Evolutionary conservation across 2,113 vertebrate species (phyloP), one percentile per base, ranked within the genome.

Genomic region (Monarcha castaneiventris): DNA sequence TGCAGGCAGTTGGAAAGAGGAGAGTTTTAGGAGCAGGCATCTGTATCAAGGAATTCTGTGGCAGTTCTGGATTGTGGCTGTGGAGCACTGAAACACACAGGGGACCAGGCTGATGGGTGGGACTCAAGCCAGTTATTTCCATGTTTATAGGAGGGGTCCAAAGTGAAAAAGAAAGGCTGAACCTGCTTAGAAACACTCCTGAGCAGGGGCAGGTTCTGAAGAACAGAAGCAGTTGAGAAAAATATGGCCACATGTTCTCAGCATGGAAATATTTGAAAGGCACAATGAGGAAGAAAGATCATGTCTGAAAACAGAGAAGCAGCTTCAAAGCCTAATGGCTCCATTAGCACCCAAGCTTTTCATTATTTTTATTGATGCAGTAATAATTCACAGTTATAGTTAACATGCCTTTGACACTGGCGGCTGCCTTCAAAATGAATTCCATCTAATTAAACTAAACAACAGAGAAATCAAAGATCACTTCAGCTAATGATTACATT

Each of bases 321-420:
- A 89, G 76, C 82, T 97, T 87, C 93, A 93, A 72, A 92, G 84
- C 81, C 86, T 95, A 96, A 95, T 90, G 91, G 90, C 88, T 92
- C 62, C 61, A 89, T 95, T 93, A 89, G 85, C 80, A 87, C 92
- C 92, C 94, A 90, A 79, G 74, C 92, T 93, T 96, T 94, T 94
- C 94, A 97, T 97, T 97, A 94, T 89, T 96, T 95, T 95, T 97
- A 97, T 94, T 93, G 94, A 92, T 87, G 94, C 89, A 95, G 85
- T 94, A 94, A 96, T 97, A 97, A 96, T 96, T 97, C 94, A 96
- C 83, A 93, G 81, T 94, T 95, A 93, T 82, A 87, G 93, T 85
- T 97, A 95, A 93, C 87, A 6, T 92, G 93, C 89, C 76, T 95
- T 84, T 94, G 93, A 94, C 94, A 74, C 29, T 88, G 87, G 89